These are phyloP conservation scores for Eurytoma adleriae DNA, from an alignment of 2,888 invertebrate species.

Conservation along the genomic window DNA sequence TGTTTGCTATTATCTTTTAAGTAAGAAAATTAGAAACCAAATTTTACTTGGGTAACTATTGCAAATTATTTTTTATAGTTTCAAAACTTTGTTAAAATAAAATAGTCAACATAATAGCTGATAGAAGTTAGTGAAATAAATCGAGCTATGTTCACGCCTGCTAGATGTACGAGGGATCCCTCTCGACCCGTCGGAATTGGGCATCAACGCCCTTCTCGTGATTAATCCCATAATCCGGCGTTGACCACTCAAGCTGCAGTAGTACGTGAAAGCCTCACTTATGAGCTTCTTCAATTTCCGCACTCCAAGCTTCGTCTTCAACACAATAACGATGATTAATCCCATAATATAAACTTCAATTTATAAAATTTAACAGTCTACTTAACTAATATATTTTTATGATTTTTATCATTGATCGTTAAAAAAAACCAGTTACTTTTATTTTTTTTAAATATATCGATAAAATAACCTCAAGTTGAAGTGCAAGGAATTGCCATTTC, in stretches of 20 bases:
- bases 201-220: slow-evolving; percentile 73
- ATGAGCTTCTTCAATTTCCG: slow-evolving; percentile 62
- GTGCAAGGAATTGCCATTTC: slow-evolving; percentile 67
- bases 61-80: too few relatives aligned
- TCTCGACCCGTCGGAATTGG: slow-evolving; percentile 64
- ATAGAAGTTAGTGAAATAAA: slow-evolving; percentile 18
- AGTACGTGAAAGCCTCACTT: slow-evolving; percentile 62
- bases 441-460: too few relatives aligned
- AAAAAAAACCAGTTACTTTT: too few relatives aligned
- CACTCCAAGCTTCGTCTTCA: slow-evolving; percentile 53
- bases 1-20: too few relatives aligned
- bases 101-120: not conserved
- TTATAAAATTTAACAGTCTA: too few relatives aligned
- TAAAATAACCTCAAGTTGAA: slow-evolving; percentile 49
- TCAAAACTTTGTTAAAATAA: not conserved
- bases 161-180: slow-evolving; percentile 32
- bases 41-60: too few relatives aligned
- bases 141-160: slow-evolving; percentile 10
- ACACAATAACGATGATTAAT: slow-evolving; percentile 44
- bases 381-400: too few relatives aligned
- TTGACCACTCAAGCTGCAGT: slow-evolving; percentile 66
- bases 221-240: slow-evolving; percentile 74
- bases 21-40: too few relatives aligned
- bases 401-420: too few relatives aligned
- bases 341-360: not conserved